These are phyloP conservation scores for Triops longicaudatus DNA, from an alignment of 1,140 invertebrate species.

Conservation along the genomic window DNA sequence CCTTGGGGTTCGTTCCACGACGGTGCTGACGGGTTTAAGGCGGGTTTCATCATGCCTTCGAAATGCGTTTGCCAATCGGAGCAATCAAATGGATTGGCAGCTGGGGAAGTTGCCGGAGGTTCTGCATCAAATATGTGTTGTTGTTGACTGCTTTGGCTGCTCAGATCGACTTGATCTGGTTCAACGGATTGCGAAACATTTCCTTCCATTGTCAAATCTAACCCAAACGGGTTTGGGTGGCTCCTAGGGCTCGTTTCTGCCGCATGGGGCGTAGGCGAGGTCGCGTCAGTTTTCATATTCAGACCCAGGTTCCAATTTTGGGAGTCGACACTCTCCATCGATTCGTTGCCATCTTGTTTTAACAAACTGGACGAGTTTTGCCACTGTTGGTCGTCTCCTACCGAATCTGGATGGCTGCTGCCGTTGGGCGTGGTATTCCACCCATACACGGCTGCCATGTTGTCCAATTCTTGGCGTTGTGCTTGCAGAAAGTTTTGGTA, in stretches of 20 bases:
- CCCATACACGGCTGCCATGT: constrained; percentile 29
- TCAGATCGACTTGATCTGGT: not conserved
- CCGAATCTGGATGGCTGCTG: constrained; percentile 18
- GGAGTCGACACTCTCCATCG: constrained; percentile 8
- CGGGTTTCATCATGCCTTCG: not conserved
- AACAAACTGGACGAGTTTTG: constrained; percentile 18
- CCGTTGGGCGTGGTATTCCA: constrained; percentile 27
- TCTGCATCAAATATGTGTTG: too few relatives aligned
- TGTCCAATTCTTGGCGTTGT: constrained; percentile 29
- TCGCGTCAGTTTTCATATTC: constrained; percentile 21
- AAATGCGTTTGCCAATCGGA: constrained; percentile 6
- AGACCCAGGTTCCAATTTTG: not conserved
- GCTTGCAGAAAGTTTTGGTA: constrained; percentile 29
- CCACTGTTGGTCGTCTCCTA: constrained; percentile 8
- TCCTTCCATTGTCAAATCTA: not conserved
- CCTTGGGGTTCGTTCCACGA: not conserved
- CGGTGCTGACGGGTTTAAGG: not conserved
- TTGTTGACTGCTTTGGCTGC: not conserved
- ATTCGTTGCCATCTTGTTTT: constrained; percentile 2
- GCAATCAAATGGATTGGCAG: not conserved
- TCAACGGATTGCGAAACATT: not conserved
- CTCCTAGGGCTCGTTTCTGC: not conserved
- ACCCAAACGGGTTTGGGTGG: not conserved
- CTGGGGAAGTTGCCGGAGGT: not conserved
- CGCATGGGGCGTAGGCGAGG: constrained; percentile 18